A percentile compares a stretch with the other conserved stretches of the same genome.
These are phyloP conservation scores for Hofmannophila pseudospretella DNA, from an alignment of 2,888 invertebrate species.

Conservation along the genomic window DNA sequence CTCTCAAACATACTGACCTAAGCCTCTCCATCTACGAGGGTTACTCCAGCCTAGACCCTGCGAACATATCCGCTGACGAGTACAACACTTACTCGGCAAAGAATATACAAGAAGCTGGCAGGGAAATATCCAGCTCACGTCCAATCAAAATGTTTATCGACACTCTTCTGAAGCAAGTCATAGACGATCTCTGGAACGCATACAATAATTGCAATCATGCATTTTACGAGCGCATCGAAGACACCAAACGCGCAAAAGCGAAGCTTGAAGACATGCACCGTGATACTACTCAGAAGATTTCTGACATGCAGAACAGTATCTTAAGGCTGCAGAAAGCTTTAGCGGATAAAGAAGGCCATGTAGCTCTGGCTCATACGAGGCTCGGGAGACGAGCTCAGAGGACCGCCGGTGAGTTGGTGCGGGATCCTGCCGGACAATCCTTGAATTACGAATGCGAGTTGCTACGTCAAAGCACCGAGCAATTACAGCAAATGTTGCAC, in stretches of 20 bases:
- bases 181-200: constrained; percentile 87
- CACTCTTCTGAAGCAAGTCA: constrained; percentile 87
- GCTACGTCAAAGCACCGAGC: constrained; percentile 81
- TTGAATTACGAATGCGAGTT: constrained; percentile 85
- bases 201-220: constrained; percentile 87
- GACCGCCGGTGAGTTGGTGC: constrained; percentile 88
- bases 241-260: constrained; percentile 86
- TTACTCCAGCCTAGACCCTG: constrained; percentile 78
- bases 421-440: constrained; percentile 87
- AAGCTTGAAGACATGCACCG: constrained; percentile 91
- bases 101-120: constrained; percentile 83
- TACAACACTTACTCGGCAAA: constrained; percentile 85
- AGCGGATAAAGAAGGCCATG: constrained; percentile 87
- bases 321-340: constrained; percentile 87
- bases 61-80: constrained; percentile 83
- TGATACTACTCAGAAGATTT: constrained; percentile 82
- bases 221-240: constrained; percentile 85
- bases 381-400: constrained; percentile 88
- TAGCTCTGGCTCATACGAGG: constrained; percentile 90
- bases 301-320: constrained; percentile 89
- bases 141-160: constrained; percentile 88
- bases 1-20: constrained; percentile 83
- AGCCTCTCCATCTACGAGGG: constrained; percentile 84
- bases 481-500: constrained; percentile 82
- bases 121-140: constrained; percentile 85